Evolutionary conservation across 2,797 vertebrate species (phyloP).

Genomic region (Morus bassanus): DNA sequence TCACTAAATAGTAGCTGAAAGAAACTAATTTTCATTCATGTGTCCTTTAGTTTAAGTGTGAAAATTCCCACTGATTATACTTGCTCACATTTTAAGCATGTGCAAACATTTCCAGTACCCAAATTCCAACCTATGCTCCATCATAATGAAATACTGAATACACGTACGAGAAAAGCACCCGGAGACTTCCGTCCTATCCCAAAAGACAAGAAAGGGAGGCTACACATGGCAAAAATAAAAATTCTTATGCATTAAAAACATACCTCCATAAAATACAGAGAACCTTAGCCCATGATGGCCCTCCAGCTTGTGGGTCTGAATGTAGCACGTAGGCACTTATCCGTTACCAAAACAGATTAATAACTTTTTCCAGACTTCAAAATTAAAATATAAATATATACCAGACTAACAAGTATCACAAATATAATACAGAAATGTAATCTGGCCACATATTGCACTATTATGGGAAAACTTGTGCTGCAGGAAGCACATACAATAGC

Average conservation of each 20-base stretch:
- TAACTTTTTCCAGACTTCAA: background rate
- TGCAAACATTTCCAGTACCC: background rate
- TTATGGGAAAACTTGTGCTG: background rate
- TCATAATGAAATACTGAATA: background rate
- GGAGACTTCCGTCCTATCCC: background rate
- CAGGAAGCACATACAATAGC: background rate
- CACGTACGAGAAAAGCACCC: fast-evolving
- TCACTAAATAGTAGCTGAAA: background rate
- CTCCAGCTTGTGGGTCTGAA: background rate
- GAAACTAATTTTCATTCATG: background rate
- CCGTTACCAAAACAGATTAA: background rate
- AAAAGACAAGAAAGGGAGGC: background rate
- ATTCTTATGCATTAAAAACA: background rate
- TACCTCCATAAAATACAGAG: background rate
- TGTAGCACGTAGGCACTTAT: background rate
- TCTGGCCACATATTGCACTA: background rate
- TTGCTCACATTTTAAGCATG: background rate
- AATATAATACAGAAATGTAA: background rate
- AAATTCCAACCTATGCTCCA: background rate
- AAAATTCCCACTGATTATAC: background rate
- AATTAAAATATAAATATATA: background rate
- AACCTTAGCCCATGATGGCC: background rate
- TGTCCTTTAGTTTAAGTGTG: background rate
- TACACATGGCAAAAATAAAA: background rate
- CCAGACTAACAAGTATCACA: background rate